A percentile compares a stretch with the other conserved stretches of the same genome.
Evolutionary conservation across 2,888 invertebrate species (phyloP).

Genomic region (Apodemia duryi): DNA sequence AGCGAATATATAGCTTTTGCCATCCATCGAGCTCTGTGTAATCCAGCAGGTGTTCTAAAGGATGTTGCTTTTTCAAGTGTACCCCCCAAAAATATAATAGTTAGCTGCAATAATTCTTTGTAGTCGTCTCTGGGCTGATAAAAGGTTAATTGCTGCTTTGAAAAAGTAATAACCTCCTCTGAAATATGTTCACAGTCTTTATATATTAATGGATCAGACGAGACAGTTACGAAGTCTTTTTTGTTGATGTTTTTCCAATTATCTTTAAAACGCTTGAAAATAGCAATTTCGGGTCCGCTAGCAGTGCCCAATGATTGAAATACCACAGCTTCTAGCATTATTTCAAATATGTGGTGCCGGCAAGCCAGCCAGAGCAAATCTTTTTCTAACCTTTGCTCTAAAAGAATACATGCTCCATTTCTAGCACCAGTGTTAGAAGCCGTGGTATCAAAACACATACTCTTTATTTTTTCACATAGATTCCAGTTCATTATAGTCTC

Average conservation of each 20-base stretch:
- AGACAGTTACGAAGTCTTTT: not conserved
- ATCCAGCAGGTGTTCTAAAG: not conserved
- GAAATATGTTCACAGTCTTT: not conserved
- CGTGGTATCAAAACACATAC: not conserved
- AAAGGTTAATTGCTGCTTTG: not conserved
- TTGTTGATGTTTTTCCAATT: not conserved
- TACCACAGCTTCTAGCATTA: not conserved
- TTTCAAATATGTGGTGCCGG: not conserved
- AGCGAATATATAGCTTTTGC: not conserved
- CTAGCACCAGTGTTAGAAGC: not conserved
- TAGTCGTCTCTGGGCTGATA: not conserved
- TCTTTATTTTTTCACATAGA: not conserved
- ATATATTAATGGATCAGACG: not conserved
- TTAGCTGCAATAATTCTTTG: not conserved
- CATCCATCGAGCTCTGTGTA: too few species aligned
- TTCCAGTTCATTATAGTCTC: not conserved
- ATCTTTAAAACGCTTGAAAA: not conserved
- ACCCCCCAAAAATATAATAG: not conserved
- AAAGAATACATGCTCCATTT: not conserved
- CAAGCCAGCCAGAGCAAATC: not conserved
- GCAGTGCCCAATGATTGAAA: not conserved
- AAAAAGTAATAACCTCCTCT: not conserved
- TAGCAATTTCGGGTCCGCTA: not conserved
- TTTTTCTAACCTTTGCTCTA: not conserved
- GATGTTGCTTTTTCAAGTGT: not conserved